Percentiles rank a stretch among this genome's conserved stretches.
Conservation (phyloP, 37 sponge, comb jelly and placozoan species). For the Amphimedon queenslandica region DNA sequence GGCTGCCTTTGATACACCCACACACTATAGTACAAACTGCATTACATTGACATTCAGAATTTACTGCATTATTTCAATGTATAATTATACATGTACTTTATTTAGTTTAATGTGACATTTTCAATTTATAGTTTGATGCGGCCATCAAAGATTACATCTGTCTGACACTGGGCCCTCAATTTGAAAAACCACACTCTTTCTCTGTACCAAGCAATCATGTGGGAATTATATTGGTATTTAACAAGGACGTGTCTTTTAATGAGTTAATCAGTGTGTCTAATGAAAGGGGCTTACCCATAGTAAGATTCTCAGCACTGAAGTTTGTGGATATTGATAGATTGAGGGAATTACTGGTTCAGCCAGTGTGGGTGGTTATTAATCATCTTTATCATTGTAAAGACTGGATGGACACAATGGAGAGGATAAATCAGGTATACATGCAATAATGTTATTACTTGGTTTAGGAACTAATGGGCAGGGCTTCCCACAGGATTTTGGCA, state of each 20-base stretch:
- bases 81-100: background rate
- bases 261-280: background rate
- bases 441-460: too few relatives aligned
- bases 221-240: background rate
- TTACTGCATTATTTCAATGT: background rate
- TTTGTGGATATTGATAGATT: background rate
- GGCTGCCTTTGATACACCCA: background rate
- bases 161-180: conserved; percentile 13
- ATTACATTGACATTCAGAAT: background rate
- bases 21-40: background rate
- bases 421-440: conserved; percentile 1
- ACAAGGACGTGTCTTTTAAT: background rate
- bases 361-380: conserved; percentile 26
- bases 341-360: background rate
- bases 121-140: conserved; percentile 9
- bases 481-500: too few relatives aligned
- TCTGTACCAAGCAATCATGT: background rate
- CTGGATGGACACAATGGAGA: background rate
- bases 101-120: background rate
- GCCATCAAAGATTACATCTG: conserved; percentile 18
- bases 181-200: background rate
- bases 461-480: too few relatives aligned
- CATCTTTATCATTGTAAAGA: conserved; percentile 8
- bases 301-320: background rate
- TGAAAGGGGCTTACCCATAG: background rate